Conservation (phyloP, 2,888 invertebrate species). For the Saturnia japonica region DNA sequence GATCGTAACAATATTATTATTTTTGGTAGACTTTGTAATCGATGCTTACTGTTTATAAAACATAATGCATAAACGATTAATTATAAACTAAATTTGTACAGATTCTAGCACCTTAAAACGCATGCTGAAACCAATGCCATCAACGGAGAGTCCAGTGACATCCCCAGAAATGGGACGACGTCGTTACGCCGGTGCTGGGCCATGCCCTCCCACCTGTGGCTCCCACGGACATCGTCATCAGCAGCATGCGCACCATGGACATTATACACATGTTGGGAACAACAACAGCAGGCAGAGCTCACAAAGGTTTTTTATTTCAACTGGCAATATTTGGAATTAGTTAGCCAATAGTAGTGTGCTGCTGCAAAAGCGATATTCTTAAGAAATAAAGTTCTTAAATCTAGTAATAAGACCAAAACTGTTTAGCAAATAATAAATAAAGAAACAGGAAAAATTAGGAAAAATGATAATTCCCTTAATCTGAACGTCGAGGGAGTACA, state of each 20-base stretch:
- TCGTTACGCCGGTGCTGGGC: slow-evolving; percentile 83
- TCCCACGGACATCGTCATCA: slow-evolving; percentile 82
- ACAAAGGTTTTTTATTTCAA: slow-evolving; percentile 80
- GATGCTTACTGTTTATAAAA: neutral
- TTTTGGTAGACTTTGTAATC: neutral
- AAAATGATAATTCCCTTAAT: too few relatives aligned
- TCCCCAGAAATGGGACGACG: slow-evolving; percentile 95
- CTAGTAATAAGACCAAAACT: too few relatives aligned
- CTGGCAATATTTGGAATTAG: neutral
- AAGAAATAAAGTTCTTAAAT: too few relatives aligned
- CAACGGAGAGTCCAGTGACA: slow-evolving; percentile 93
- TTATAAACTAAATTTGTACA: slow-evolving; percentile 24
- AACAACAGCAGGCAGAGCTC: slow-evolving; percentile 86
- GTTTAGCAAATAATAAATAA: too few relatives aligned
- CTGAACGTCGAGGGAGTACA: too few relatives aligned
- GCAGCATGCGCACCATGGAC: slow-evolving; percentile 78
- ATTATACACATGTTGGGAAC: slow-evolving; percentile 73
- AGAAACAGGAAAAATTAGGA: too few relatives aligned
- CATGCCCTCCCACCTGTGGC: slow-evolving; percentile 84
- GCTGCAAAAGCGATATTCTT: too few relatives aligned
- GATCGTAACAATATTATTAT: too few relatives aligned
- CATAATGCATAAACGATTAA: neutral
- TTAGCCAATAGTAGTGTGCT: too few relatives aligned
- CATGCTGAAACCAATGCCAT: slow-evolving; percentile 97
- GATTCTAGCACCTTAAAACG: slow-evolving; percentile 94